Evolutionary conservation across 2,888 invertebrate genomes (phyloP).

Genomic region (Plusia festucae): DNA sequence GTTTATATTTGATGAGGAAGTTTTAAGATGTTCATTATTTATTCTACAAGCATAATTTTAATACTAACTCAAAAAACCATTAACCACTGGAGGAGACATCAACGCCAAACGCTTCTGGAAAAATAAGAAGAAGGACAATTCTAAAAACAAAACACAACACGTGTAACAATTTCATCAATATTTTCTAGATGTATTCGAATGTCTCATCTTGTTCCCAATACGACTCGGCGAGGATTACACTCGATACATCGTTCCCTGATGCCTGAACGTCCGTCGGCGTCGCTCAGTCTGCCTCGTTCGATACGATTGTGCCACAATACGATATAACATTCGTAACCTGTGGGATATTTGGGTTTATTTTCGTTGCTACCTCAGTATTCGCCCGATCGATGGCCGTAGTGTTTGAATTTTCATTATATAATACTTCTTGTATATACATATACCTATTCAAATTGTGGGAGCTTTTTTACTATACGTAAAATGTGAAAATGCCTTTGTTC

Average conservation of each 20-base stretch:
- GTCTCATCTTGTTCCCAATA: neutral
- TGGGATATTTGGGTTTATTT: constrained; percentile 68
- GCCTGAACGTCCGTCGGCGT: constrained; percentile 47
- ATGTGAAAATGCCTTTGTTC: no score
- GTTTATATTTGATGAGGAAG: no score
- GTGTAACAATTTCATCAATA: neutral
- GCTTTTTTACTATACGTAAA: no score
- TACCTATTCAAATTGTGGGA: no score
- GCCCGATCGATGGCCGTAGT: constrained; percentile 27
- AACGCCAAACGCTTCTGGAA: no score
- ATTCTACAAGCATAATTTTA: no score
- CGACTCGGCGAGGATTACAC: neutral
- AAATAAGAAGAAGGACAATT: no score
- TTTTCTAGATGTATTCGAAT: neutral
- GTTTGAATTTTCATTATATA: constrained; percentile 22
- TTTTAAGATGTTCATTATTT: no score
- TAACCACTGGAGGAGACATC: no score
- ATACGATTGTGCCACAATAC: constrained; percentile 57
- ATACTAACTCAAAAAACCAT: no score
- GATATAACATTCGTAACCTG: constrained; percentile 62
- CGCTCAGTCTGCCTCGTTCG: constrained; percentile 52
- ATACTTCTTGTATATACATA: constrained; percentile 5
- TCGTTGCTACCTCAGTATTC: constrained; percentile 41
- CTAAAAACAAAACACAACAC: neutral
- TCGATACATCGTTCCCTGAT: neutral